phyloP scores from a whole-genome alignment of 2,888 invertebrate species.

The Eupithecia pulchellata region DNA sequence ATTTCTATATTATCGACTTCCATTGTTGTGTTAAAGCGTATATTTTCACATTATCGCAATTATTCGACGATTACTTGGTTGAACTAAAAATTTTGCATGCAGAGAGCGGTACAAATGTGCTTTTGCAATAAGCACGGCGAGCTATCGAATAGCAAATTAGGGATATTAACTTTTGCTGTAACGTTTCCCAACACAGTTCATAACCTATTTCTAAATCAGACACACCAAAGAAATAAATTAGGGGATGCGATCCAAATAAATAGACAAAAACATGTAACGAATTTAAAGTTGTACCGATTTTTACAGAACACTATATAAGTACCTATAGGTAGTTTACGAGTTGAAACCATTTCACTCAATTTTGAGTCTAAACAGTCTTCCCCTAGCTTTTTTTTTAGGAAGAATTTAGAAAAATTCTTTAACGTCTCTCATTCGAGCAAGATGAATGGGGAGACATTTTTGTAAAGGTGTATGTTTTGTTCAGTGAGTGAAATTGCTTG shows the following conservation, averaged over 20 bases:
- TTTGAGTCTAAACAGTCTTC: slow-evolving; percentile 68
- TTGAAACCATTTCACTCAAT: slow-evolving; percentile 64
- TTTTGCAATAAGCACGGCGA: slow-evolving; percentile 66
- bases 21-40: slow-evolving; percentile 82
- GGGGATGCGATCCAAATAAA: neutral
- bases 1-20: slow-evolving; percentile 65
- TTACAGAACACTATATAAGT: neutral
- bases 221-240: neutral
- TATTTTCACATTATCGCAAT: slow-evolving; percentile 83
- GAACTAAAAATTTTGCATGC: slow-evolving; percentile 68
- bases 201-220: neutral
- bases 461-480: slow-evolving; percentile 80
- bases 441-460: slow-evolving; percentile 84
- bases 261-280: neutral
- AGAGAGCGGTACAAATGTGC: slow-evolving; percentile 70
- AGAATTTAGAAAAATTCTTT: slow-evolving; percentile 84
- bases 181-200: neutral
- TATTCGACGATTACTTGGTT: slow-evolving; percentile 82
- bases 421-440: slow-evolving; percentile 81
- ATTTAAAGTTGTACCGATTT: neutral
- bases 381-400: slow-evolving; percentile 80
- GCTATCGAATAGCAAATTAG: slow-evolving; percentile 69
- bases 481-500: slow-evolving; percentile 76
- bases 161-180: neutral
- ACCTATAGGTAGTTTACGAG: neutral